These are phyloP conservation scores for Hafferia zeledoni DNA, from an alignment of 2,797 vertebrate species.

Conservation along the genomic window DNA sequence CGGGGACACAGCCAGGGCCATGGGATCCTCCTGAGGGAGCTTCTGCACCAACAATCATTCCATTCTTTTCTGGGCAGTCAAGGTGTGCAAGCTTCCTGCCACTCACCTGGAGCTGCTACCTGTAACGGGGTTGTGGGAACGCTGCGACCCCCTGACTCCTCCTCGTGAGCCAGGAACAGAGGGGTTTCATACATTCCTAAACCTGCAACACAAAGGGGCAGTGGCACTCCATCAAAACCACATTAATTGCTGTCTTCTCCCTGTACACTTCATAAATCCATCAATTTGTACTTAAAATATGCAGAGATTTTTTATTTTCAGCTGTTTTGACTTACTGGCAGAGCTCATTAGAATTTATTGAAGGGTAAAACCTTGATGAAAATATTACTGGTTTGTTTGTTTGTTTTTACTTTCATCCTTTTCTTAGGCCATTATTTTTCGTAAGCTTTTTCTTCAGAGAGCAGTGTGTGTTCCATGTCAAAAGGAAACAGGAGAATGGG, in stretches of 20 bases:
- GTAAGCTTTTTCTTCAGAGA: neutral
- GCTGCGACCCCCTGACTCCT: slow-evolving; percentile 94
- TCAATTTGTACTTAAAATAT: neutral
- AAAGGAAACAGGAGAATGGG: neutral
- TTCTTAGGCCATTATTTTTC: neutral
- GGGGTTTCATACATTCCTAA: slow-evolving; percentile 98
- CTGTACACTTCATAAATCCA: neutral
- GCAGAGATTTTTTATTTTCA: neutral
- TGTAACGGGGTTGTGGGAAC: slow-evolving; percentile 96
- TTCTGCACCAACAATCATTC: neutral
- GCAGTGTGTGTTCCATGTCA: neutral
- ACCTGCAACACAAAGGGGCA: slow-evolving; percentile 76
- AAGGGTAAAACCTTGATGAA: neutral
- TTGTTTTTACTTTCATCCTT: neutral
- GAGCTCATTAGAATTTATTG: neutral
- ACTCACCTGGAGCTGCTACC: slow-evolving; percentile 92
- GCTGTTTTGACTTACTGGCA: neutral
- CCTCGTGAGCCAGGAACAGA: slow-evolving; percentile 94
- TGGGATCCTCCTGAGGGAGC: too few species aligned
- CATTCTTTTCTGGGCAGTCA: neutral
- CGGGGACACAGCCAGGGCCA: too few species aligned
- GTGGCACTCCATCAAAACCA: neutral
- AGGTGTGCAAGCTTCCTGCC: neutral
- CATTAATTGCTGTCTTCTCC: neutral
- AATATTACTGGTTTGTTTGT: neutral